Evolutionary conservation across 2,888 invertebrate genomes (phyloP), one percentile per base, ranked within the genome.

Genomic region (Troilus luridus): DNA sequence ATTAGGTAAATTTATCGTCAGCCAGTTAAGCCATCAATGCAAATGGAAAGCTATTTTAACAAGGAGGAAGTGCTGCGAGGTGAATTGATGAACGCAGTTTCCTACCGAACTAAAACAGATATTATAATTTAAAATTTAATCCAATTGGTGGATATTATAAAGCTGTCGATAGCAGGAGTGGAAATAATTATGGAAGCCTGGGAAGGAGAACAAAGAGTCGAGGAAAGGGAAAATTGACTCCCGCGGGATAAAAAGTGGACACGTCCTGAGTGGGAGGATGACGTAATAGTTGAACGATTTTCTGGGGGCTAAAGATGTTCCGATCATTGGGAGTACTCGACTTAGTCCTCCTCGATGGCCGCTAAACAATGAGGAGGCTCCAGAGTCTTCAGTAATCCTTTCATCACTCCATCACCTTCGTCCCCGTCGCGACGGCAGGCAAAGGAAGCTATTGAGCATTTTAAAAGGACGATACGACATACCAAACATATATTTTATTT

Each of bases 221-320:
- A 41, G 41, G 72, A 27, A 41, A 67, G 67, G 41, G 72, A 77
- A 41, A 77, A 77, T 41, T 41, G 27, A 41, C 27, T 27, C 41
- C 27, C 14, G 41, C 7, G 0, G 72, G 27, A 41, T 27, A 41
- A 77, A 77, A 77, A 77, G 72, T 77, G 27, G 72, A 77, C 72
- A 77, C 72, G 72, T 77, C 72, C 72, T 77, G 72, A 77, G 72
- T 77, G 72, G 72, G 41, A 77, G 72, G 72, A 77, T 77, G 72
- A 77, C 72, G 72, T 77, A 77, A 77, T 77, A 77, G 72, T 77
- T 77, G 72, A 77, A 77, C 72, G 72, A 77, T 77, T 77, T 77
- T 77, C 41, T 9, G 10, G 14, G 5, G 8, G 41, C 72, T 77
- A 77, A 77, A 77, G 72, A 77, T 77, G 72, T 77, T 77, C 72